Evolutionary conservation across 2,888 invertebrate species (phyloP).

Genomic region (Calliscelio sp.): DNA sequence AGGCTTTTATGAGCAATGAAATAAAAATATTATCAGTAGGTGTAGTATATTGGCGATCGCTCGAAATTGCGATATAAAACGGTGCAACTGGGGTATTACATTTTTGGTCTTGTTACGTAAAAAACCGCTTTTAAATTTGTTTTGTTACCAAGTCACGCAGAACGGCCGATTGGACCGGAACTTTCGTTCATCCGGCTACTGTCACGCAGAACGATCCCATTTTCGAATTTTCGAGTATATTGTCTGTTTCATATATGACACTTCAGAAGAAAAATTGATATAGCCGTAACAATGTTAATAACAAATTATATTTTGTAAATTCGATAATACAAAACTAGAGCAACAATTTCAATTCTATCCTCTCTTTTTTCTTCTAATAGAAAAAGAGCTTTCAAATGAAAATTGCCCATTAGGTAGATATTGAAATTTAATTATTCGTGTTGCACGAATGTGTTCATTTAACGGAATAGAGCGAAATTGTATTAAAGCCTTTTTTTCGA

Average conservation of each 20-base stretch:
- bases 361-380: neutral
- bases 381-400: neutral
- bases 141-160: constrained; percentile 50
- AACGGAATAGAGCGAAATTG: neutral
- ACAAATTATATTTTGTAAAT: constrained; percentile 29
- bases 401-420: neutral
- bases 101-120: constrained; percentile 47
- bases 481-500: neutral
- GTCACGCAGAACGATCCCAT: constrained; percentile 43
- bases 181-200: constrained; percentile 52
- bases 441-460: neutral
- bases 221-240: constrained; percentile 38
- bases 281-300: constrained; percentile 15
- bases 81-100: constrained; percentile 27
- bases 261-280: constrained; percentile 17
- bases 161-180: constrained; percentile 60
- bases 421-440: constrained; percentile 1
- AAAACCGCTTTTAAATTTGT: constrained; percentile 57
- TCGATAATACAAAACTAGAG: neutral
- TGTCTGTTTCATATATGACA: constrained; percentile 19
- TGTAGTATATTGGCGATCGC: constrained; percentile 14
- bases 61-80: constrained; percentile 30
- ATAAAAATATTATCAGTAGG: constrained; percentile 43
- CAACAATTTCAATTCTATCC: neutral
- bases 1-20: too few species aligned